Evolutionary conservation across 2,888 invertebrate species (phyloP), one percentile per base, ranked within the genome.

Genomic region (Lycia hirtaria): DNA sequence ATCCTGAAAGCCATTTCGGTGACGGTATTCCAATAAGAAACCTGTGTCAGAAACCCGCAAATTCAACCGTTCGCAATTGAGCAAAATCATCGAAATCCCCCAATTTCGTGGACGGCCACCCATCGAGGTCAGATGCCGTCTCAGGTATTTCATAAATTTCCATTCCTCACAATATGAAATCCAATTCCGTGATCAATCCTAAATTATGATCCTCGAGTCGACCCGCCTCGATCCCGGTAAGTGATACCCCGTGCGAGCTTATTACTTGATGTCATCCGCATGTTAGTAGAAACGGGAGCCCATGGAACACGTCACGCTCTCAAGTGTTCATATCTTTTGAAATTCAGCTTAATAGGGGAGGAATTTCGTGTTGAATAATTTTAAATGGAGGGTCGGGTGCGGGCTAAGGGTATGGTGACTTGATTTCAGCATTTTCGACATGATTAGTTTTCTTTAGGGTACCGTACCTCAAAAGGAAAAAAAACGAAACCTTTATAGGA

Each of bases 231-330:
- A 51, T 50, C 50, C 24, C 17, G 40, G 38, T 47, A 54, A 51
- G 56, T 56, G 60, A 49, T 56, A 53, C 56, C 60, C 56, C 44
- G 37, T 35, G 28, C 41, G 47, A 35, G 26, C 52, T 60, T 56
- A 65, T 65, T 58, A 65, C 65, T 60, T 19, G 56, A 56, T 50
- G 65, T 65, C 65, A 65, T 15, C 38, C 50, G 38, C 65, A 65
- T 60, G 59, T 51, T 55, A 52, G 40, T 30, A 40, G 45, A 35
- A 24, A 33, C 45, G 55, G 44, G 52, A 19, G 19, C 20, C 44
- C 14, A 26, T 45, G 32, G 40, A n/a, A 40, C 41, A 47, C 45
- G 51, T 51, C 52, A 37, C n/a, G 37, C 44, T 48, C 35, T 48
- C 47, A 19, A 57, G 52, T 49, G 55, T 37, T 49, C 33, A 40